Base-by-base conservation (phyloP, 2,888 invertebrate species). In the Tiphia femorata region DNA sequence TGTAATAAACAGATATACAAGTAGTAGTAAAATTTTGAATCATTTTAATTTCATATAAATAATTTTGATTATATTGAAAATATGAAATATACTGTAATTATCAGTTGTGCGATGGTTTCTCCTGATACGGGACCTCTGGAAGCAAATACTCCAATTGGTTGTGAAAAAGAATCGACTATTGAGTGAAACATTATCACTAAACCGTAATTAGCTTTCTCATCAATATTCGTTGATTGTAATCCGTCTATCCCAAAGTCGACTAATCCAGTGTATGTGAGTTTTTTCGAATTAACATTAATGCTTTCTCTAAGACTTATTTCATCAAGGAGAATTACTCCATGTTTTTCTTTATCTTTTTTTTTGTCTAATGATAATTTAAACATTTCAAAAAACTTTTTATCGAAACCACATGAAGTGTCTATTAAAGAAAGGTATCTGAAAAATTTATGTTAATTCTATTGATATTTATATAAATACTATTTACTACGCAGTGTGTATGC, bases 101-200 rank as follows among this genome's bases (percentile, higher is more conserved):
- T n/a, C n/a, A n/a, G n/a, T n/a, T n/a, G n/a, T n/a, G n/a, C n/a
- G n/a, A n/a, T n/a, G n/a, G n/a, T n/a, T n/a, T n/a, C n/a, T n/a
- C n/a, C n/a, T n/a, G n/a, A n/a, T n/a, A n/a, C n/a, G n/a, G n/a
- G n/a, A n/a, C n/a, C n/a, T n/a, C n/a, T n/a, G n/a, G n/a, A n/a
- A n/a, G n/a, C n/a, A n/a, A n/a, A n/a, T n/a, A n/a, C n/a, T n/a
- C n/a, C n/a, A n/a, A n/a, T n/a, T n/a, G n/a, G n/a, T 38, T 67
- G 60, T 8, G 59, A 29, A 27, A 49, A 52, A 3, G 25, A 27
- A 25, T 47, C 58, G 25, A 33, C 23, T 2, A 65, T 25, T 6
- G 58, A 47, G 25, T 65, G 61, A 43, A 58, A 62, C 60, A 65
- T 47, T n/a, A 67, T 14, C 6, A 67, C 64, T 33, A 60, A 56